A percentile compares a stretch with the other conserved stretches of the same genome.
Conservation (phyloP, 2,888 invertebrate genomes). For the Anthophora plumipes region DNA sequence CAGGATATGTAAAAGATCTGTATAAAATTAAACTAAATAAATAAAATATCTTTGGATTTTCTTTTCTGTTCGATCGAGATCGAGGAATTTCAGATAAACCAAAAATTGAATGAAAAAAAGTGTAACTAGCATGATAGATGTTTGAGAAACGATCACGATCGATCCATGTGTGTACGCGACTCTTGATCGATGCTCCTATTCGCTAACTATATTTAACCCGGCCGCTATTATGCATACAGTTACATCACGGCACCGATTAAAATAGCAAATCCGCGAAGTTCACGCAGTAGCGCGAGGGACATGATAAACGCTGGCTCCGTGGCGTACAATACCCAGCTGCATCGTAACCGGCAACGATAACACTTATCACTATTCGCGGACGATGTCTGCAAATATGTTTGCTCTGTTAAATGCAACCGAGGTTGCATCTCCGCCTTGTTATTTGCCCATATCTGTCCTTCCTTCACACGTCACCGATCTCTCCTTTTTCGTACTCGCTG, state of each 20-base stretch:
- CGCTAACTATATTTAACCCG: slow-evolving; percentile 62
- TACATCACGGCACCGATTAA: slow-evolving; percentile 69
- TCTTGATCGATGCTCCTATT: slow-evolving; percentile 29
- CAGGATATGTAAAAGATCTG: too few relatives aligned
- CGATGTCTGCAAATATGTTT: slow-evolving; percentile 68
- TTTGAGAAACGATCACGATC: neutral
- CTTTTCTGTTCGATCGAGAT: too few relatives aligned
- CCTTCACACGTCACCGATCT: neutral
- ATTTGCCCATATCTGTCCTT: slow-evolving; percentile 37
- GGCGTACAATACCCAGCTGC: slow-evolving; percentile 60
- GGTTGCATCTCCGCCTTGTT: slow-evolving; percentile 47
- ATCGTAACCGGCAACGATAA: slow-evolving; percentile 60
- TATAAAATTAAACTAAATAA: too few relatives aligned
- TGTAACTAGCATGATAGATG: neutral
- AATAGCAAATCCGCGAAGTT: slow-evolving; percentile 68
- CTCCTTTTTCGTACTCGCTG: neutral
- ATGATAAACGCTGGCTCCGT: slow-evolving; percentile 39
- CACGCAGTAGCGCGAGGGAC: slow-evolving; percentile 26
- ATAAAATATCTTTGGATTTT: too few relatives aligned
- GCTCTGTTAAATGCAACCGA: slow-evolving; percentile 42
- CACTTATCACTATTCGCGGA: slow-evolving; percentile 58
- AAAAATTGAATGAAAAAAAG: too few relatives aligned
- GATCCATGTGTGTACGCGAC: neutral
- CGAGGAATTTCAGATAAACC: too few relatives aligned
- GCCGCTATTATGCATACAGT: slow-evolving; percentile 64